Percentiles rank a stretch among this genome's conserved stretches.
Conservation (phyloP, 2,888 invertebrate genomes). For the Timandra comae region DNA sequence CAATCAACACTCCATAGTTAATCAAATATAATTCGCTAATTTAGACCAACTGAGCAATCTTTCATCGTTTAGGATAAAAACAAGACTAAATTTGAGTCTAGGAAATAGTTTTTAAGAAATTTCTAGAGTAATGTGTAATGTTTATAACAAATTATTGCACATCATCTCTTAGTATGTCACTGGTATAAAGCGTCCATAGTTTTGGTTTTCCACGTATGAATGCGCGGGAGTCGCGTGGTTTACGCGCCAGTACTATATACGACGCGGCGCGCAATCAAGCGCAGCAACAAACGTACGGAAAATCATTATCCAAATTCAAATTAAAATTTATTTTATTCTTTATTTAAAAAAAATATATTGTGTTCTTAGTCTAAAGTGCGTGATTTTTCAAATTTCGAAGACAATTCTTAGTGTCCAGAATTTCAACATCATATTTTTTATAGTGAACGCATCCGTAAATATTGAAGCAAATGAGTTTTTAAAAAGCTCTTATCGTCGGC, state of each 20-base stretch:
- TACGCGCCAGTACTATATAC: conserved; percentile 58
- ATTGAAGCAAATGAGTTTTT: conserved; percentile 51
- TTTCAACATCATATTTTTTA: conserved; percentile 32
- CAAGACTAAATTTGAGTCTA: no score
- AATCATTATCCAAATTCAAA: conserved; percentile 21
- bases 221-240: conserved; percentile 47
- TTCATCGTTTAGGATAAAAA: no score
- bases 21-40: not conserved
- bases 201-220: conserved; percentile 61
- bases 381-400: not conserved
- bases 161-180: conserved; percentile 32
- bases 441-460: conserved; percentile 27
- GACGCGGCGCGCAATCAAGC: conserved; percentile 52
- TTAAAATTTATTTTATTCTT: conserved; percentile 2
- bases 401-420: no score
- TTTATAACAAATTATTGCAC: no score
- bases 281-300: conserved; percentile 41
- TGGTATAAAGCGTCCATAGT: conserved; percentile 30
- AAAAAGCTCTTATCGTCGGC: conserved; percentile 45
- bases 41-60: no score
- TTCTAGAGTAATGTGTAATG: not conserved
- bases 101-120: no score
- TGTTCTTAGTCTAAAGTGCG: conserved; percentile 11
- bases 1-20: not conserved
- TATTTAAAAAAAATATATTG: not conserved